Conservation (phyloP, 1,140 invertebrate genomes). For the Neodiprion lecontei region DNA sequence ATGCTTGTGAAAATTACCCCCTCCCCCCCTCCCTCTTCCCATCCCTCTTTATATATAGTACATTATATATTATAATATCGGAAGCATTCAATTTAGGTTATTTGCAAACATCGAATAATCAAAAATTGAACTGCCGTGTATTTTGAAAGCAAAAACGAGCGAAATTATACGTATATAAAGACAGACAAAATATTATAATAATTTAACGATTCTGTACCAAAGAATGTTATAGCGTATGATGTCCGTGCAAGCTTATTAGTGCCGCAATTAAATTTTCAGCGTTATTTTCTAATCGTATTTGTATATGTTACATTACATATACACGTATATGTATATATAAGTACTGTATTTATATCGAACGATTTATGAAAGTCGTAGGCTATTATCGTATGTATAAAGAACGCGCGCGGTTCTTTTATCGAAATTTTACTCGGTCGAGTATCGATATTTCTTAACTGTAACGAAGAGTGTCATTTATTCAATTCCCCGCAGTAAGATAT, state of each 20-base stretch:
- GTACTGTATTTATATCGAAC: slow-evolving; percentile 42
- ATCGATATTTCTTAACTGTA: neutral
- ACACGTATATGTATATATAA: slow-evolving; percentile 6
- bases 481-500: neutral
- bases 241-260: slow-evolving; percentile 62
- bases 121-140: neutral
- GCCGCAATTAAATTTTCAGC: slow-evolving; percentile 47
- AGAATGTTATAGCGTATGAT: slow-evolving; percentile 51
- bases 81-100: neutral
- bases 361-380: slow-evolving; percentile 54
- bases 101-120: neutral
- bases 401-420: neutral
- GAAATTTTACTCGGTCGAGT: neutral
- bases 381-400: slow-evolving; percentile 24
- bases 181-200: neutral
- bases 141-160: too few relatives aligned
- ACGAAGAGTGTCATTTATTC: neutral
- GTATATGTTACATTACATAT: neutral
- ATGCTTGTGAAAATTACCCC: neutral
- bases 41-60: neutral
- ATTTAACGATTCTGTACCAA: slow-evolving; percentile 21
- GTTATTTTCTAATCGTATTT: slow-evolving; percentile 38
- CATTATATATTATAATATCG: neutral
- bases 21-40: neutral
- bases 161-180: neutral